phyloP scores from a whole-genome alignment of 2,113 vertebrate genomes.

The Eulemur macaco region DNA sequence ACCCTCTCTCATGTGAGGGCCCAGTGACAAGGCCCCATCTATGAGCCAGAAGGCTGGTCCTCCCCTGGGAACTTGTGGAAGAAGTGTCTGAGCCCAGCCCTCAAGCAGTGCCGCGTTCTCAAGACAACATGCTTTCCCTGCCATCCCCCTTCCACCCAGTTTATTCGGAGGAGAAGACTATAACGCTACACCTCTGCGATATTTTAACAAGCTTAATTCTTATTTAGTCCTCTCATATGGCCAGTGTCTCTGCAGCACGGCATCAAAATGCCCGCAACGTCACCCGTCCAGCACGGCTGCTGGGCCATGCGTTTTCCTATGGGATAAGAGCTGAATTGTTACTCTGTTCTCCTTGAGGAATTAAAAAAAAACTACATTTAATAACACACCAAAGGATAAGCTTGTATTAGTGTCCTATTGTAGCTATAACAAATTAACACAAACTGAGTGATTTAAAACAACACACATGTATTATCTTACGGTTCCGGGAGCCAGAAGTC shows the following conservation, averaged over 20 bases:
- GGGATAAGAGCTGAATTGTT: neutral
- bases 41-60: rapidly evolving
- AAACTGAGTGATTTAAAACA: neutral
- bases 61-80: too few relatives aligned
- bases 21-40: rapidly evolving
- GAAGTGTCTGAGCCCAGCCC: neutral
- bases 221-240: neutral
- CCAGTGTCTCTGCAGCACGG: rapidly evolving
- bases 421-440: neutral
- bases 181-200: rapidly evolving
- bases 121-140: rapidly evolving
- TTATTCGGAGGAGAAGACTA: too few relatives aligned
- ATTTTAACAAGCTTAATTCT: neutral
- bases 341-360: neutral
- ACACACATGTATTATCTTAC: rapidly evolving
- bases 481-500: neutral
- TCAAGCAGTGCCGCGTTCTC: neutral
- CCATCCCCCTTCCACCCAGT: rapidly evolving
- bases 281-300: too few relatives aligned
- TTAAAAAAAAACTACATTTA: neutral
- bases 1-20: rapidly evolving
- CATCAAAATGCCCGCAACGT: rapidly evolving
- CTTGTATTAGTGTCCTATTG: rapidly evolving
- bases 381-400: rapidly evolving
- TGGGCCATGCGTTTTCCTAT: rapidly evolving